Conservation (phyloP, 2,888 invertebrate species). For the Agonopterix arenella region DNA sequence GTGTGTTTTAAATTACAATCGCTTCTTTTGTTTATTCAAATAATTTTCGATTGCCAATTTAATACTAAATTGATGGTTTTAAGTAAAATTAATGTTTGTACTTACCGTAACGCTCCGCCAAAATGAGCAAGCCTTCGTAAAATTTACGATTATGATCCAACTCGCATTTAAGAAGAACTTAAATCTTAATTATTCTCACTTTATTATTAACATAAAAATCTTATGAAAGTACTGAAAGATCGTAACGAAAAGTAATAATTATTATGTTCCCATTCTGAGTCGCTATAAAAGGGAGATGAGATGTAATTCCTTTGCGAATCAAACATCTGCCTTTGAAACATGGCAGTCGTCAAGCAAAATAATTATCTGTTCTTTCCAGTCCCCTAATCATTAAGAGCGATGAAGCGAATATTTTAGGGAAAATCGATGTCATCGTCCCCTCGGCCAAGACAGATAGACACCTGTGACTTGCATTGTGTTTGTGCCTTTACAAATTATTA, state of each 20-base stretch:
- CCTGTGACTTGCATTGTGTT: conserved; percentile 18
- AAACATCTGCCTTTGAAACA: conserved; percentile 48
- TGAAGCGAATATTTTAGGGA: conserved; percentile 38
- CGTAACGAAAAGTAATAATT: conserved; percentile 33
- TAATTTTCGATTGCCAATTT: too few species aligned
- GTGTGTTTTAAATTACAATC: too few species aligned
- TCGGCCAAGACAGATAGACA: conserved; percentile 18
- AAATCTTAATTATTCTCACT: conserved; percentile 19
- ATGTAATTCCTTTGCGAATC: conserved; percentile 38
- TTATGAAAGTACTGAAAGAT: conserved; percentile 26
- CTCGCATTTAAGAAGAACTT: conserved; percentile 5
- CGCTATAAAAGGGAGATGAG: conserved; percentile 27
- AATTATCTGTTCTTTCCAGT: conserved; percentile 40
- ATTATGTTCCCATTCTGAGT: conserved; percentile 25
- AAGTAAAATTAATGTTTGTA: too few species aligned
- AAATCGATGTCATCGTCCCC: conserved; percentile 30
- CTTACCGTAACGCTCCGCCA: too few species aligned
- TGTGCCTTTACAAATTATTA: neutral
- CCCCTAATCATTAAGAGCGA: conserved; percentile 40
- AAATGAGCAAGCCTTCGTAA: neutral
- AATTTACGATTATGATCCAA: conserved; percentile 6
- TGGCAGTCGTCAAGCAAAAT: conserved; percentile 46
- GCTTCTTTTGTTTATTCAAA: too few species aligned
- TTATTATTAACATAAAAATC: conserved; percentile 38
- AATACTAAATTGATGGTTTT: too few species aligned